Conservation (phyloP, 2,888 invertebrate genomes). For the Tridacna gigas region DNA sequence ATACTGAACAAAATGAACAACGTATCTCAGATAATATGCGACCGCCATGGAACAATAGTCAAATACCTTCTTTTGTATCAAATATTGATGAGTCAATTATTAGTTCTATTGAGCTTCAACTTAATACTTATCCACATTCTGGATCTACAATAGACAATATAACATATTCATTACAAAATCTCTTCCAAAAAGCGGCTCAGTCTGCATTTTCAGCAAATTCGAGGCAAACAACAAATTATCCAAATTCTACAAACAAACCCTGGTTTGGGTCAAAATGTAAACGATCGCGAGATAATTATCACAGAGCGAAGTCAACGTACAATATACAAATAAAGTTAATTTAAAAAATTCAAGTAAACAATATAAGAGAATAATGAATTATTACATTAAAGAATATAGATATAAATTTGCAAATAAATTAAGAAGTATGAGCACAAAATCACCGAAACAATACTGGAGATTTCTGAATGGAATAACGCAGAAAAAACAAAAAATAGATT, state of each 20-base stretch:
- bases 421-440: background rate
- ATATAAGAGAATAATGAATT: conserved; percentile 20
- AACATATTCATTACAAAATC: too few relatives aligned
- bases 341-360: background rate
- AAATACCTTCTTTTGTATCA: too few relatives aligned
- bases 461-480: background rate
- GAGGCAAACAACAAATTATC: background rate
- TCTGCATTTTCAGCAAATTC: background rate
- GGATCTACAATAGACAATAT: too few relatives aligned
- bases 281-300: background rate
- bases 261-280: conserved; percentile 30
- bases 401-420: conserved; percentile 4
- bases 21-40: too few relatives aligned
- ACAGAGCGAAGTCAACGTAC: conserved; percentile 12
- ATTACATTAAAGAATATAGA: conserved; percentile 4
- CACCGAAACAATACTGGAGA: conserved; percentile 18
- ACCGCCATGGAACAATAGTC: too few relatives aligned
- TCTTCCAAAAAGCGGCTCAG: too few relatives aligned
- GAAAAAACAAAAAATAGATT: background rate
- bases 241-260: conserved; percentile 21
- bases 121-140: too few relatives aligned
- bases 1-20: too few relatives aligned
- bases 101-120: too few relatives aligned
- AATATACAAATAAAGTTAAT: background rate
- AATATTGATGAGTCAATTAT: too few relatives aligned